Evolutionary conservation across 1,140 invertebrate genomes (phyloP), one percentile per base, ranked within the genome.

Genomic region (Euwallacea similis): DNA sequence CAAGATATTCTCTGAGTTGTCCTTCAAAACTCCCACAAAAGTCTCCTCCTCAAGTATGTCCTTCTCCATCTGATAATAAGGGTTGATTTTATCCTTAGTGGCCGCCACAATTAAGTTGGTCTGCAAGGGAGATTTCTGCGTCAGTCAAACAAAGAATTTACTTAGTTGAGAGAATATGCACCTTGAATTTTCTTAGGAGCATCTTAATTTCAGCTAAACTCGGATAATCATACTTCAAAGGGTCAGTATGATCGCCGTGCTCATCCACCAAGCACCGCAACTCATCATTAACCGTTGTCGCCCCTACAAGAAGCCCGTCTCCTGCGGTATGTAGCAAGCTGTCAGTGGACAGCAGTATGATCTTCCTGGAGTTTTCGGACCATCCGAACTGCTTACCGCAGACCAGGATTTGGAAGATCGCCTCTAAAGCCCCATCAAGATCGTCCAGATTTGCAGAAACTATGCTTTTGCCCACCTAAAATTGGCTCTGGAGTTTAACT

Each of bases 51-150:
- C 81, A 21, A 76, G 56, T 50, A 88, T 79, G 0, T 87, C 70
- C 15, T 80, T 74, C 67, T 85, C 83, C 11, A 88, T 66, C 63
- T 83, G 81, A 53, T 84, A 79, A 74, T 88, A 89, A 61, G 85
- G 84, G 41, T 78, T 73, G 41, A 84, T 82, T 7, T 85, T 83
- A 15, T 83, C 79, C 76, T 85, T 10, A 2, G 68, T 66, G 0
- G 87, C 86, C 0, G 87, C 87, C 74, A 88, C 88, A 67, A 88
- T 87, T 8, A 88, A 85, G 78, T 85, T 88, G 10, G 85, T 81
- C 85, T 87, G 74, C 16, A 75, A 73, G 44, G 1, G 21, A 33
- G 21, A 33, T 33, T 33, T 2, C 1, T 33, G 21, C 21, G 21
- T 33, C 21, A 33, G 21, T 4, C 21, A 1, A 1, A 4, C 21